Evolutionary conservation across 2,113 vertebrate genomes (phyloP).

Genomic region (Muscicapa adusta): DNA sequence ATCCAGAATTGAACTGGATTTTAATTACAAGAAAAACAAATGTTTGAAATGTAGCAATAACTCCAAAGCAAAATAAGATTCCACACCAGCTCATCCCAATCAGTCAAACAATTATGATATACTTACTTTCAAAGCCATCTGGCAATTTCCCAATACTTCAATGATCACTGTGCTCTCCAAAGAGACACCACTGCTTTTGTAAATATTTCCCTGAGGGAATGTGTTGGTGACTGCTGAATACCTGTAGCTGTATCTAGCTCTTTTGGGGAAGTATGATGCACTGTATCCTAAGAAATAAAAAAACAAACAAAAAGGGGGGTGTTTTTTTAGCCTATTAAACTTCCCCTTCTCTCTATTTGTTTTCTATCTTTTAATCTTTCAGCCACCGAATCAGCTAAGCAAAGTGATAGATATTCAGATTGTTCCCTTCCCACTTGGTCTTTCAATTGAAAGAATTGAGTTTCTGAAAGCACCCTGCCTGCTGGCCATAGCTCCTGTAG

Average conservation of each 20-base stretch:
- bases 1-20: background rate
- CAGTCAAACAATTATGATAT: background rate
- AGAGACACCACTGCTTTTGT: slow-evolving; percentile 72
- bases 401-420: background rate
- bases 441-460: background rate
- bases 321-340: background rate
- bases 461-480: background rate
- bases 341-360: background rate
- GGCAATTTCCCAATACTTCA: slow-evolving; percentile 77
- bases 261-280: slow-evolving; percentile 56
- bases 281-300: slow-evolving; percentile 17
- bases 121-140: slow-evolving; percentile 79
- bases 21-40: background rate
- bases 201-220: slow-evolving; percentile 62
- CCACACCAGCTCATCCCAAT: background rate
- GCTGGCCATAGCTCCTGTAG: background rate
- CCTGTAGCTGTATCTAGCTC: slow-evolving; percentile 76
- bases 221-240: slow-evolving; percentile 76
- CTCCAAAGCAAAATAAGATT: background rate
- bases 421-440: background rate
- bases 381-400: background rate
- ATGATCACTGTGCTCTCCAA: slow-evolving; percentile 79
- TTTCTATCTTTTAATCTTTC: background rate
- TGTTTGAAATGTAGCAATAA: background rate
- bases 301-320: accelerated